Evolutionary conservation across 2,888 invertebrate species (phyloP).

Genomic region (Zhuqinia jingwanae): DNA sequence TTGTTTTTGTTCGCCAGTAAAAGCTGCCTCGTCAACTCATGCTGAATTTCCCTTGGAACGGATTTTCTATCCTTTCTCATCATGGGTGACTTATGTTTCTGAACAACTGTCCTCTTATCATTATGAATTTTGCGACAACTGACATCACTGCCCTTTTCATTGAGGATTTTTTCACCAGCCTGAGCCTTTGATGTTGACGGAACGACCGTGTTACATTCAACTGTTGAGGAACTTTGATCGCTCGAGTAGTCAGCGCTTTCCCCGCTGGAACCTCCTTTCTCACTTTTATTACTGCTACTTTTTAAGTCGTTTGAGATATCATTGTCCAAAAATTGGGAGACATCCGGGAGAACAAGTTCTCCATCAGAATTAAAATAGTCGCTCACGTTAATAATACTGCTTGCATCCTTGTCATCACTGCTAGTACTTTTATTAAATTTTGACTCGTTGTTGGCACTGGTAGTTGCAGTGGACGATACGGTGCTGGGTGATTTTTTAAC

Average conservation of each 20-base stretch:
- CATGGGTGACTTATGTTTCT: neutral
- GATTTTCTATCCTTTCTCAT: neutral
- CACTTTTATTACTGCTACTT: too few relatives aligned
- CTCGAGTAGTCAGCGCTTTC: slow-evolving; percentile 38
- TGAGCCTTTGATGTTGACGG: neutral
- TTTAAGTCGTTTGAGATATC: slow-evolving; percentile 40
- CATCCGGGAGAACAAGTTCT: slow-evolving; percentile 68
- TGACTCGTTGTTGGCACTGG: neutral
- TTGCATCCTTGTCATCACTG: neutral
- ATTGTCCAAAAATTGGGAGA: slow-evolving; percentile 62
- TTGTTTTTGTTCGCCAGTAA: slow-evolving; percentile 47
- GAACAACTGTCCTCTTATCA: too few relatives aligned
- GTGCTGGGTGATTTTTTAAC: neutral
- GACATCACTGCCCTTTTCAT: neutral
- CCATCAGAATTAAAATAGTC: slow-evolving; percentile 76
- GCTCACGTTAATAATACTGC: slow-evolving; percentile 60
- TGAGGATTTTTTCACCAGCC: neutral
- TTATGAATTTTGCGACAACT: slow-evolving; percentile 25
- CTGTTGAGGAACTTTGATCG: slow-evolving; percentile 24
- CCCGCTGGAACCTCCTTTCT: slow-evolving; percentile 28
- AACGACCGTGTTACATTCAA: slow-evolving; percentile 49
- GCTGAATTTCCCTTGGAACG: slow-evolving; percentile 51
- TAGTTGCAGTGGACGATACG: too few relatives aligned
- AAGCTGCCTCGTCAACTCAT: slow-evolving; percentile 37
- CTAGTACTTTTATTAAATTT: neutral